These are phyloP conservation scores for Torymus tubicola DNA, from an alignment of 2,888 invertebrate genomes.

Conservation along the genomic window DNA sequence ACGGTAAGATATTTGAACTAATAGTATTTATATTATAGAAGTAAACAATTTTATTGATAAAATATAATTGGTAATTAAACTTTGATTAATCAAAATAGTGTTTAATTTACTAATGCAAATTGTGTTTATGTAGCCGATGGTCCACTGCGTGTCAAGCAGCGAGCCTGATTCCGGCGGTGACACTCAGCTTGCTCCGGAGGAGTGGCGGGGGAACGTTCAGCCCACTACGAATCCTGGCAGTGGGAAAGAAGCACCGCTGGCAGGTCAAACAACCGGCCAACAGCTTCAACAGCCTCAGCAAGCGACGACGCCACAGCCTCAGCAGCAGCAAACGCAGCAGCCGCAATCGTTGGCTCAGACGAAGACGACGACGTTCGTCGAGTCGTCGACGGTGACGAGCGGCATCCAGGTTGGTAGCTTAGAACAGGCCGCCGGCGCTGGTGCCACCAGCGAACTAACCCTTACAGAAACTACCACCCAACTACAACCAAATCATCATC, in stretches of 20 bases:
- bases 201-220: constrained; percentile 67
- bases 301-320: constrained; percentile 61
- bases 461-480: constrained; percentile 70
- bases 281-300: constrained; percentile 74
- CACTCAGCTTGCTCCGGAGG: constrained; percentile 66
- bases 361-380: constrained; percentile 68
- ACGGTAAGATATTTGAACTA: constrained; percentile 56
- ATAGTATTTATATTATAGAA: no score
- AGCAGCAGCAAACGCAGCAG: constrained; percentile 57
- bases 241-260: constrained; percentile 70
- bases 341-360: no score
- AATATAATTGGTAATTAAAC: background rate
- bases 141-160: constrained; percentile 92
- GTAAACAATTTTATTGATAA: no score
- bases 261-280: constrained; percentile 61
- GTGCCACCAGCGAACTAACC: constrained; percentile 71
- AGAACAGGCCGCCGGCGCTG: constrained; percentile 70
- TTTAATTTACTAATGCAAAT: background rate
- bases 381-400: constrained; percentile 75
- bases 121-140: constrained; percentile 82
- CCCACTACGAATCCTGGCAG: constrained; percentile 64
- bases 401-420: constrained; percentile 76
- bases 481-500: constrained; percentile 63
- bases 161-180: constrained; percentile 84
- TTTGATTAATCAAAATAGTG: background rate